phyloP scores from a whole-genome alignment of 2,113 vertebrate species.

The Onychorhynchus coronatus region DNA sequence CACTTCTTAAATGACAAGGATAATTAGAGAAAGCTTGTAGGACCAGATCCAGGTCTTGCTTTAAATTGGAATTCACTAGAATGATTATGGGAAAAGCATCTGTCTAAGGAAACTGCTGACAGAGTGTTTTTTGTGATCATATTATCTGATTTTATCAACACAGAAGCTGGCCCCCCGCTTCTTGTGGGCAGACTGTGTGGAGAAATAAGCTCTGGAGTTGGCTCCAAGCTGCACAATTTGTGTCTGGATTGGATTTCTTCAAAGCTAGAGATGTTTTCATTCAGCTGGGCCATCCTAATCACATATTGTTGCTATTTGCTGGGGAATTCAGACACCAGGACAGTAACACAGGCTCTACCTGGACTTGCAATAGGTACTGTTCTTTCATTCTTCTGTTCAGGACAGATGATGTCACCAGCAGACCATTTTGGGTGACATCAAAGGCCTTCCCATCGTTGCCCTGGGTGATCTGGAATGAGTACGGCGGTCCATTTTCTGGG shows the following conservation, averaged over 20 bases:
- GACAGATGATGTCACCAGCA: slow-evolving; percentile 80
- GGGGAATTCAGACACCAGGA: neutral
- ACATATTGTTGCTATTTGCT: neutral
- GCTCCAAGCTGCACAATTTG: neutral
- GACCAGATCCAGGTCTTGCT: neutral
- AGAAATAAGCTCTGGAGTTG: neutral
- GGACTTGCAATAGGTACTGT: slow-evolving; percentile 87
- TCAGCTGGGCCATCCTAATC: neutral
- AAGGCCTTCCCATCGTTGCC: slow-evolving; percentile 87
- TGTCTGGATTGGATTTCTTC: slow-evolving; percentile 2
- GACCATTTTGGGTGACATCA: slow-evolving; percentile 86
- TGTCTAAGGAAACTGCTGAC: neutral
- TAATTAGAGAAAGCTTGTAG: neutral
- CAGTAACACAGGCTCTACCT: slow-evolving; percentile 75
- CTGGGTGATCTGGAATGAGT: slow-evolving; percentile 85
- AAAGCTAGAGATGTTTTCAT: neutral
- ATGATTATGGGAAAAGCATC: neutral
- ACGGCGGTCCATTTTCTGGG: slow-evolving; percentile 87
- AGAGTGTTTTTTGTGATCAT: neutral
- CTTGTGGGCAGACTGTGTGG: neutral
- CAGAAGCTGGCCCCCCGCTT: neutral
- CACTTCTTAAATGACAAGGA: neutral
- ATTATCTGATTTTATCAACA: slow-evolving; percentile 2
- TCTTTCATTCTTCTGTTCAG: slow-evolving; percentile 79
- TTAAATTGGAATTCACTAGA: neutral